Evolutionary conservation across 1,140 invertebrate genomes (phyloP).

Genomic region (Stegodyphus mimosarum): DNA sequence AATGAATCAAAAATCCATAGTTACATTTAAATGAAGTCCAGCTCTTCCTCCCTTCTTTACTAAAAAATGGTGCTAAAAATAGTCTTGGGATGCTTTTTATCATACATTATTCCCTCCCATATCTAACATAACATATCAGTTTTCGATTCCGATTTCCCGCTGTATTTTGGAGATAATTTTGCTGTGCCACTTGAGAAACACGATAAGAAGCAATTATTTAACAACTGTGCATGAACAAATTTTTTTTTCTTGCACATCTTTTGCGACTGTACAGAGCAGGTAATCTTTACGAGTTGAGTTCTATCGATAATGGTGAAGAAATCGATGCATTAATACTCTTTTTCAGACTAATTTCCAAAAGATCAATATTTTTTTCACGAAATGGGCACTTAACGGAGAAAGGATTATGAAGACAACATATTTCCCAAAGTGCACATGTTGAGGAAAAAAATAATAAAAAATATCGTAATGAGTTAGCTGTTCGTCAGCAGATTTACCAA

Average conservation of each 20-base stretch:
- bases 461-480: too few relatives aligned
- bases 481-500: too few relatives aligned
- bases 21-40: too few relatives aligned
- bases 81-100: too few relatives aligned
- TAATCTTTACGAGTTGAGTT: background rate
- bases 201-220: slow-evolving; percentile 53
- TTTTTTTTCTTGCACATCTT: background rate
- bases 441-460: too few relatives aligned
- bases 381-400: background rate
- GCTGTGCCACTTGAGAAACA: slow-evolving; percentile 5
- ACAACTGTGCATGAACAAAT: background rate
- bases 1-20: too few relatives aligned
- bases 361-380: background rate
- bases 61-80: too few relatives aligned
- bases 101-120: too few relatives aligned
- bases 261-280: background rate
- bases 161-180: background rate
- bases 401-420: background rate
- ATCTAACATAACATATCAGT: slow-evolving; percentile 20
- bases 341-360: slow-evolving; percentile 15
- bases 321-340: slow-evolving; percentile 24
- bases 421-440: too few relatives aligned
- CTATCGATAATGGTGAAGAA: slow-evolving; percentile 14
- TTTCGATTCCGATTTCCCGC: slow-evolving; percentile 21
- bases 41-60: too few relatives aligned